Evolutionary conservation across 1,140 invertebrate species (phyloP).

Genomic region (Tyrophagus putrescentiae): DNA sequence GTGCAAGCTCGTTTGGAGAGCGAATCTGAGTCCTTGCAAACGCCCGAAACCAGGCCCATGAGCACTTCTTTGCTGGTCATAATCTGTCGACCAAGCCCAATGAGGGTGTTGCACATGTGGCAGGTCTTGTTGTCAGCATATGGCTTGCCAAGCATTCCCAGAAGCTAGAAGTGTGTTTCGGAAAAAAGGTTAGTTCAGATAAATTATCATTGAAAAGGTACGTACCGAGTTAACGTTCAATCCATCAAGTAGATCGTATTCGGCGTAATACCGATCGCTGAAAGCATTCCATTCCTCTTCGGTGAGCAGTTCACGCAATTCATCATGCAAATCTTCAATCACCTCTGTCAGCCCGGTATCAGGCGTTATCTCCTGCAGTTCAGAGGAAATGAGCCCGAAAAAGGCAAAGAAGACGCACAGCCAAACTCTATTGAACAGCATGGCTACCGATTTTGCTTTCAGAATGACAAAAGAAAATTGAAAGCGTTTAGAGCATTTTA

Average conservation of each 20-base stretch:
- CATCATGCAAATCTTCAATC: not conserved
- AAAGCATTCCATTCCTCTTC: no score
- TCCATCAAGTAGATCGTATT: not conserved
- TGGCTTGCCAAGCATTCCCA: not conserved
- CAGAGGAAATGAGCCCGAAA: not conserved
- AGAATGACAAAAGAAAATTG: not conserved
- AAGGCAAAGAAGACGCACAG: not conserved
- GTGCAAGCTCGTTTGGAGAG: slow-evolving; percentile 2
- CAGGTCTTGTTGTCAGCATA: not conserved
- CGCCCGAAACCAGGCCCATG: not conserved
- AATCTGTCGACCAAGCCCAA: not conserved
- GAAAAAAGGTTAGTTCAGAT: not conserved
- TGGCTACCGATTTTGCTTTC: not conserved
- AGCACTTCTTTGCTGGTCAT: not conserved
- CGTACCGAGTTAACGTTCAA: not conserved
- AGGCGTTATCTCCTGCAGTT: not conserved
- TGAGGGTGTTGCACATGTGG: not conserved
- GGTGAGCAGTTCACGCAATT: no score
- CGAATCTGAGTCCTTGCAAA: not conserved
- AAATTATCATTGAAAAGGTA: not conserved
- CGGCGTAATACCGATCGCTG: no score
- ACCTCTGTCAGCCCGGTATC: not conserved
- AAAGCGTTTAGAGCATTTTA: no score
- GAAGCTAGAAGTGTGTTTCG: not conserved
- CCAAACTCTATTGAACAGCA: not conserved